These are phyloP conservation scores for Lasioglossum figueresi DNA, from an alignment of 2,888 invertebrate genomes.

Conservation along the genomic window DNA sequence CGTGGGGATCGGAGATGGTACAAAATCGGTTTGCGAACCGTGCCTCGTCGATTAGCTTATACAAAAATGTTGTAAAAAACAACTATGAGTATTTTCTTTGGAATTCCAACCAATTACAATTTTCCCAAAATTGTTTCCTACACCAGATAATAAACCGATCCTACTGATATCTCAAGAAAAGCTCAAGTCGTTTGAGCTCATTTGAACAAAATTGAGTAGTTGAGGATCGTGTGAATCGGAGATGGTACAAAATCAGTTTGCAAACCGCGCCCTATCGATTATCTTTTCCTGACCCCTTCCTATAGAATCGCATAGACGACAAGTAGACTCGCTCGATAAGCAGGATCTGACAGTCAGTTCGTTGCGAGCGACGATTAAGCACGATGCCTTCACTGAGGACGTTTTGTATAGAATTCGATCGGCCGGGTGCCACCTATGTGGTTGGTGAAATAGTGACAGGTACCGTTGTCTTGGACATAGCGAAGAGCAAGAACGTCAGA, in stretches of 20 bases:
- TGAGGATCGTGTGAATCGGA: too few relatives aligned
- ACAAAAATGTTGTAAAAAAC: too few relatives aligned
- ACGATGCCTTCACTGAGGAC: slow-evolving; percentile 61
- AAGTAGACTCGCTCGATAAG: slow-evolving; percentile 18
- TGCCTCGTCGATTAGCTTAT: not conserved
- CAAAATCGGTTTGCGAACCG: not conserved
- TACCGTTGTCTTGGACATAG: slow-evolving; percentile 52
- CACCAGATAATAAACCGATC: too few relatives aligned
- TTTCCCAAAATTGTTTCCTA: too few relatives aligned
- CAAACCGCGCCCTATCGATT: not conserved
- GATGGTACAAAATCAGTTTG: not conserved
- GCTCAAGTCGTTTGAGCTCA: too few relatives aligned
- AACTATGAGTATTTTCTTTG: too few relatives aligned
- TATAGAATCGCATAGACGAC: not conserved
- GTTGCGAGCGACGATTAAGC: not conserved
- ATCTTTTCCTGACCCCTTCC: not conserved
- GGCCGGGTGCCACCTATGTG: slow-evolving; percentile 50
- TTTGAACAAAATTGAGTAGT: too few relatives aligned
- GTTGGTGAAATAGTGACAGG: slow-evolving; percentile 70
- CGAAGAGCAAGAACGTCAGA: slow-evolving; percentile 50
- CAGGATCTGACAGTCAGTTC: not conserved
- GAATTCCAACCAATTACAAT: too few relatives aligned
- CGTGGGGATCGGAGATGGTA: not conserved
- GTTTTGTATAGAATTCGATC: slow-evolving; percentile 64
- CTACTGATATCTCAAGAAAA: too few relatives aligned